These are phyloP conservation scores for Muscicapa striata DNA, from an alignment of 2,797 vertebrate genomes.

Conservation along the genomic window DNA sequence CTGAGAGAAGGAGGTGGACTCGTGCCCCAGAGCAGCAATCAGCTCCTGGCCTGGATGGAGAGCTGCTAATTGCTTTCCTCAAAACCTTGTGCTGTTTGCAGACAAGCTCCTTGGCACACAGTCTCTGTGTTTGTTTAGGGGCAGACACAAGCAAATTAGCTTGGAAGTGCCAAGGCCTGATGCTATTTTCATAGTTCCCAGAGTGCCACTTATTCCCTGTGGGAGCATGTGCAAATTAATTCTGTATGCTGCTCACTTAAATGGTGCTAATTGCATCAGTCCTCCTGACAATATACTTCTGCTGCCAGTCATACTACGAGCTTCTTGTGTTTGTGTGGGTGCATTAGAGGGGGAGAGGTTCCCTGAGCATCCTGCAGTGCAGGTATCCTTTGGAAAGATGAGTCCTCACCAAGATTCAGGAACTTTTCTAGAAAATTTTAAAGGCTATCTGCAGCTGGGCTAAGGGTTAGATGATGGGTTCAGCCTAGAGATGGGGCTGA, in stretches of 20 bases:
- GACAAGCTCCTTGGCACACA: constrained; percentile 49
- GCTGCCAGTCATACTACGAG: background rate
- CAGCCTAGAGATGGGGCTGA: background rate
- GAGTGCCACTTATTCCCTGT: constrained; percentile 40
- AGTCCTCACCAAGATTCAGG: background rate
- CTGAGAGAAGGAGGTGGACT: background rate
- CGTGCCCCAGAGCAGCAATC: background rate
- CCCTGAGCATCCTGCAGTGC: background rate
- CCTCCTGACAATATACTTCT: constrained; percentile 2
- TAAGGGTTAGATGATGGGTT: background rate
- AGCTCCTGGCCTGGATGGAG: background rate
- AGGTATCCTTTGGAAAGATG: background rate
- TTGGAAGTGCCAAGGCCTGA: constrained; percentile 5
- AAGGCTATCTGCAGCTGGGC: background rate
- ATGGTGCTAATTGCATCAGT: constrained; percentile 45
- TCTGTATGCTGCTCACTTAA: constrained; percentile 59
- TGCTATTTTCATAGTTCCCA: constrained; percentile 32
- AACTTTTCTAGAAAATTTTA: background rate
- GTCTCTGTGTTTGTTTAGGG: constrained; percentile 39
- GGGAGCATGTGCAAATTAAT: constrained; percentile 64
- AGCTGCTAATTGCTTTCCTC: constrained; percentile 56
- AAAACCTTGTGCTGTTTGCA: constrained; percentile 24
- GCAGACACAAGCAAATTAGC: constrained; percentile 50
- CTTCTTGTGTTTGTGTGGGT: background rate
- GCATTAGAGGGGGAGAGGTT: background rate